A percentile compares a stretch with the other conserved stretches of the same genome.
Conservation (phyloP, 2,113 vertebrate genomes). For the Prunella fulvescens region DNA sequence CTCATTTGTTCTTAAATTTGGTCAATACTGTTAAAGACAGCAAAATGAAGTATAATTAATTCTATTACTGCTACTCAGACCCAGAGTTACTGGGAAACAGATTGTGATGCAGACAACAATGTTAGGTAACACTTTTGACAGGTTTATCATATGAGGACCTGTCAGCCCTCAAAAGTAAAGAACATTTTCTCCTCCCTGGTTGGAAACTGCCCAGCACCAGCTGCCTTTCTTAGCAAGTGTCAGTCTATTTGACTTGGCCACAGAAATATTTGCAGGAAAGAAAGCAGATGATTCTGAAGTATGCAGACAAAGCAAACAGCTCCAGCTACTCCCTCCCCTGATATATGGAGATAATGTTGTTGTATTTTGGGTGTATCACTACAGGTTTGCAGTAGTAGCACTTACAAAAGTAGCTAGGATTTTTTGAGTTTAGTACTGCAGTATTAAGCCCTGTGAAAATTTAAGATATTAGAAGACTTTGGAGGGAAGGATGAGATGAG, state of each 20-base stretch:
- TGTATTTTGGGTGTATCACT: background rate
- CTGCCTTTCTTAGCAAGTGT: background rate
- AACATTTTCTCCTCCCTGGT: background rate
- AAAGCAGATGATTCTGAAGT: background rate
- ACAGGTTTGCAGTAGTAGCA: background rate
- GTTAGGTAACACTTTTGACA: slow-evolving; percentile 68
- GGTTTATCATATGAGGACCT: slow-evolving; percentile 47
- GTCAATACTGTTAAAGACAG: slow-evolving; percentile 89
- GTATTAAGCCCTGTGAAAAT: background rate
- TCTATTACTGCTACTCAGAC: slow-evolving; percentile 77
- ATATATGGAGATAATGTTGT: background rate
- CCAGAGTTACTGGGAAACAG: slow-evolving; percentile 76
- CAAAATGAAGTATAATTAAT: slow-evolving; percentile 90
- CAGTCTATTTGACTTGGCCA: background rate
- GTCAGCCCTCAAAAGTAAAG: slow-evolving; percentile 25
- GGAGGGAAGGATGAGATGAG: background rate
- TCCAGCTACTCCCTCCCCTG: background rate
- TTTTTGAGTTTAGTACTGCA: background rate
- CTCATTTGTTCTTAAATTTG: slow-evolving; percentile 90
- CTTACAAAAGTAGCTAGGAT: background rate
- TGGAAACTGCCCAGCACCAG: background rate
- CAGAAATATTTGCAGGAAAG: background rate
- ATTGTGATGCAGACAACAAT: slow-evolving; percentile 70
- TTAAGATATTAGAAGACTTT: background rate
- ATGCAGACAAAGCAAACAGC: background rate